These are phyloP conservation scores for Drepanosiphum platanoidis DNA, from an alignment of 2,888 invertebrate genomes.

Conservation along the genomic window DNA sequence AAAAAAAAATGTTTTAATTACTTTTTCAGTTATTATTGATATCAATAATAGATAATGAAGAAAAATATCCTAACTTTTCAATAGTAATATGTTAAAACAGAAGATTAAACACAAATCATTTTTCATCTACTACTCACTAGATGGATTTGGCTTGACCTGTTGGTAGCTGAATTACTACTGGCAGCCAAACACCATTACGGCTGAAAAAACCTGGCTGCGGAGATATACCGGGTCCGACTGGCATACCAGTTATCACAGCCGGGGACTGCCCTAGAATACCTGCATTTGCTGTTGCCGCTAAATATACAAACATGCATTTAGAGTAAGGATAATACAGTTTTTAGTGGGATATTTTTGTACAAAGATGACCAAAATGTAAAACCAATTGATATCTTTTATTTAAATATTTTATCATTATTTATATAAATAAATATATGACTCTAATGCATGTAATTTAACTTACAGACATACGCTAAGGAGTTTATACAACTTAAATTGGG, in stretches of 20 bases:
- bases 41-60: not conserved
- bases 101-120: no score
- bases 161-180: conserved; percentile 84
- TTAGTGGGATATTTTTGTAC: no score
- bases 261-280: conserved; percentile 72
- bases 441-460: no score
- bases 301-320: not conserved
- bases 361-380: no score
- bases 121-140: conserved; percentile 79
- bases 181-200: conserved; percentile 91
- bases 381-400: no score
- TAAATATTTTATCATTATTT: no score
- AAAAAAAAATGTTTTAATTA: not conserved
- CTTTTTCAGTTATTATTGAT: not conserved
- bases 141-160: conserved; percentile 87
- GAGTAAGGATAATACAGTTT: not conserved
- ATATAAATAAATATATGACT: no score
- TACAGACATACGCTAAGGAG: no score
- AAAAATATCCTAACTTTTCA: no score
- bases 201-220: conserved; percentile 93
- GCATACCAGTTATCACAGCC: conserved; percentile 69
- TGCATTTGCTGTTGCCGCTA: conserved; percentile 36
- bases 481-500: no score
- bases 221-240: conserved; percentile 78
- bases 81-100: no score